A percentile compares a stretch with the other conserved stretches of the same genome.
Evolutionary conservation across 2,797 vertebrate genomes (phyloP).

Genomic region (Myiotriccus ornatus): DNA sequence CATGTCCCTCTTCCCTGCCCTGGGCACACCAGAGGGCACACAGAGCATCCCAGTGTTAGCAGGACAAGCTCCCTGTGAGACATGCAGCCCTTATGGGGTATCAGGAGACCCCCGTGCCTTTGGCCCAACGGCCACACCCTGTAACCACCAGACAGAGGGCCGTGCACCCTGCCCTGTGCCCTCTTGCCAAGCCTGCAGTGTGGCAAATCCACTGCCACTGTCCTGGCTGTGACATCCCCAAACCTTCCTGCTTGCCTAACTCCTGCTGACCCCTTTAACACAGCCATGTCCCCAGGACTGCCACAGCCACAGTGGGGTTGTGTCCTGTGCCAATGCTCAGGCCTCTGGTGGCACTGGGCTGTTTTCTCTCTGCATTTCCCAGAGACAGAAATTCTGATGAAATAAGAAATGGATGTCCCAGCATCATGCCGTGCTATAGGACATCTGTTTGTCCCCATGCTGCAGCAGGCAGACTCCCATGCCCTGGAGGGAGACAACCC

Average conservation of each 20-base stretch:
- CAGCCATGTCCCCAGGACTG: rapidly evolving
- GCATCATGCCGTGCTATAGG: rapidly evolving
- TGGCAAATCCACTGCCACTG: neutral
- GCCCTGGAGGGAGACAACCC: neutral
- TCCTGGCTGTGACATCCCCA: neutral
- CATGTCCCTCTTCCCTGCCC: neutral
- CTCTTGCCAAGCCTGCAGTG: neutral
- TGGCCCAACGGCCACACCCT: rapidly evolving
- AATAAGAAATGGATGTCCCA: neutral
- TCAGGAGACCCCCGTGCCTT: neutral
- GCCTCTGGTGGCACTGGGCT: rapidly evolving
- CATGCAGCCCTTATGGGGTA: neutral
- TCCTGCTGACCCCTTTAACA: rapidly evolving
- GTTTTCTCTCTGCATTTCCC: neutral
- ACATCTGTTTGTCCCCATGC: neutral
- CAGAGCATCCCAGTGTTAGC: neutral
- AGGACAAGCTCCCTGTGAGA: rapidly evolving
- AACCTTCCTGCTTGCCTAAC: neutral
- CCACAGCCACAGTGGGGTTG: neutral
- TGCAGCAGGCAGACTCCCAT: neutral
- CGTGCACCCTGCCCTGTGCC: rapidly evolving
- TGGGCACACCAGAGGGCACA: neutral
- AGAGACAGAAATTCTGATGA: neutral
- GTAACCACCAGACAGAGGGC: neutral
- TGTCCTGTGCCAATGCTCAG: rapidly evolving